phyloP scores from a whole-genome alignment of 2,113 vertebrate species.

The Oriolus oriolus region DNA sequence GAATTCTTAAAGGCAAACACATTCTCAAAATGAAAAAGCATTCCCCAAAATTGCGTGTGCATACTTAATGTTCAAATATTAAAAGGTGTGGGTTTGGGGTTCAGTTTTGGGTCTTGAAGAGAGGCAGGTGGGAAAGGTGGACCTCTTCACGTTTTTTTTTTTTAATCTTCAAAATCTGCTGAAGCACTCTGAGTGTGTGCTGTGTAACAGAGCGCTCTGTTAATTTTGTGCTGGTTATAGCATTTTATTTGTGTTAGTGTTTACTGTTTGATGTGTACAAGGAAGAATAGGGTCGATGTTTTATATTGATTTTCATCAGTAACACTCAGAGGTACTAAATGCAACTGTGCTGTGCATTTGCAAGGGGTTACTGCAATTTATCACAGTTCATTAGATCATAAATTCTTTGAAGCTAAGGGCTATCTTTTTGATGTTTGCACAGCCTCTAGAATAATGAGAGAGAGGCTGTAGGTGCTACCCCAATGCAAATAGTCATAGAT shows the following conservation, averaged over 20 bases:
- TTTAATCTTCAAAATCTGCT: neutral
- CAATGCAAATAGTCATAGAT: neutral
- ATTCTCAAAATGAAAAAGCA: neutral
- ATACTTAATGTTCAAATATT: neutral
- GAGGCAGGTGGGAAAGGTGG: neutral
- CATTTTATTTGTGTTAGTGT: neutral
- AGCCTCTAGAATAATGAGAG: neutral
- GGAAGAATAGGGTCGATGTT: neutral
- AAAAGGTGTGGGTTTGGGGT: accelerated
- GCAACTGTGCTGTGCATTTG: neutral
- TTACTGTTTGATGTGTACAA: neutral
- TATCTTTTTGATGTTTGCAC: neutral
- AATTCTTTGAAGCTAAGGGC: neutral
- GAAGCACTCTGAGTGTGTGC: neutral
- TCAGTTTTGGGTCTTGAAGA: neutral
- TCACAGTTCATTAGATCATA: neutral
- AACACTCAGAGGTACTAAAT: neutral
- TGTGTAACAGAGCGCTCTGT: neutral
- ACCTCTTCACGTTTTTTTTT: neutral
- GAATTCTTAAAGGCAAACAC: neutral
- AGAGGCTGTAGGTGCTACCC: neutral
- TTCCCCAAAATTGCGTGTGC: neutral
- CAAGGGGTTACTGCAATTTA: neutral
- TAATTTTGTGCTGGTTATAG: neutral
- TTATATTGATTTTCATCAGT: neutral